A percentile compares a stretch with the other conserved stretches of the same genome.
phyloP scores from a whole-genome alignment of 2,888 invertebrate genomes.

The Drosophila quinaria region DNA sequence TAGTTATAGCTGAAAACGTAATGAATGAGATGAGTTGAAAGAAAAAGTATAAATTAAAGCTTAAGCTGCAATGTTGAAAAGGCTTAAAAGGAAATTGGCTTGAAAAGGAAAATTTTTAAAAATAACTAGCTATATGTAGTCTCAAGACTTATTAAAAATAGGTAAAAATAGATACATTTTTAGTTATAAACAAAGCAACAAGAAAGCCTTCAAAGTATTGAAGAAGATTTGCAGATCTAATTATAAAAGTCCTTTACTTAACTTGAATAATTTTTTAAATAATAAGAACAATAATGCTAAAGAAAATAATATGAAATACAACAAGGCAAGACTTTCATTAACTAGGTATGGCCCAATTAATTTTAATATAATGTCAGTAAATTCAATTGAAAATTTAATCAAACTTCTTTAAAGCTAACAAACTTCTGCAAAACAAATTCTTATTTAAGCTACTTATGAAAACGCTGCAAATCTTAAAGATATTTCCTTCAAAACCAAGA shows the following conservation, averaged over 20 bases:
- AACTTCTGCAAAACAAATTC: no score
- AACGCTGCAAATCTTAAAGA: not conserved
- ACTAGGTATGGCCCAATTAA: no score
- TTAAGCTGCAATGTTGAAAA: not conserved
- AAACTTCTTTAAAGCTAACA: not conserved
- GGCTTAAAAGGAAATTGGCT: no score
- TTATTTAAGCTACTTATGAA: not conserved
- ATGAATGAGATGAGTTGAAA: constrained; percentile 1
- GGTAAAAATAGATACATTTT: no score
- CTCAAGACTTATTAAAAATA: not conserved
- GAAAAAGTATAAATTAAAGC: not conserved
- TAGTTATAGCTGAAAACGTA: not conserved
- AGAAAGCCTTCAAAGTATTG: no score
- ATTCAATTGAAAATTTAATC: not conserved
- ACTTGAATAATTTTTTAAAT: not conserved
- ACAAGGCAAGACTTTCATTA: not conserved
- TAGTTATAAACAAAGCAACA: no score
- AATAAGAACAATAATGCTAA: not conserved
- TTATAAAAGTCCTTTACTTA: no score
- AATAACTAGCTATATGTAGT: not conserved
- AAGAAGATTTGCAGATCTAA: no score
- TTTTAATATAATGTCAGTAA: no score
- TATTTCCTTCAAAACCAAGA: not conserved
- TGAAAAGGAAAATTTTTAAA: not conserved
- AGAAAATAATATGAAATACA: not conserved